Evolutionary conservation across 2,888 invertebrate species (phyloP), one percentile per base, ranked within the genome.

Genomic region (Clepsis dumicolana): DNA sequence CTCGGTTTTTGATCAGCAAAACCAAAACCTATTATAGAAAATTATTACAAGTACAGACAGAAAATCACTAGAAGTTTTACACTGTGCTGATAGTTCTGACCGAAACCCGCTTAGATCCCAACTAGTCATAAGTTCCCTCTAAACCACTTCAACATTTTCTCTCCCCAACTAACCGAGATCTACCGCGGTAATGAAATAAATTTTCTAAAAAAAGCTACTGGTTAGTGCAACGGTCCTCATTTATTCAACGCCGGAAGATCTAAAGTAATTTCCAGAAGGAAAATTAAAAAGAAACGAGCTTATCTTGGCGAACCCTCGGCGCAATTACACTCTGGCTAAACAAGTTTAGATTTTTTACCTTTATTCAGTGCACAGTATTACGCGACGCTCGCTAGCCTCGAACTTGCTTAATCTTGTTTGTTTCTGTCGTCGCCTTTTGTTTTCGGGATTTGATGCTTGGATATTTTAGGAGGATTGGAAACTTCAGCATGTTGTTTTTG

Each of bases 241-340:
- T 88, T 90, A 89, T 88, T 86, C 84, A 87, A 80, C 82, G 79
- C 76, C 83, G 85, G 83, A 87, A 85, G 63, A 73, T 70, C 87
- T 85, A 83, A 83, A 86, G 87, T 86, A 88, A 91, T 90, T 87
- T 87, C 80, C 83, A 86, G 84, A 80, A 78, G 80, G 82, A 87
- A 87, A 88, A 89, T 90, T 90, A 88, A 90, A 90, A 90, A 87
- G 82, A 82, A 88, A 86, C 83, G 83, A 86, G 85, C 84, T 89
- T 89, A 88, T 87, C 87, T 87, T 81, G 80, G 83, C 80, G 75
- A 77, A 79, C 82, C 81, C 84, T 84, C 80, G 74, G 74, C 80
- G 83, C 84, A 86, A 87, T 89, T 88, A 88, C 84, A 80, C 77
- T 74, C 72, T 70, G 76, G 79, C 83, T 82, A 82, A 85, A 82